These are phyloP conservation scores for Hydrotaea diabolus DNA, from an alignment of 2,888 invertebrate species.

Conservation along the genomic window DNA sequence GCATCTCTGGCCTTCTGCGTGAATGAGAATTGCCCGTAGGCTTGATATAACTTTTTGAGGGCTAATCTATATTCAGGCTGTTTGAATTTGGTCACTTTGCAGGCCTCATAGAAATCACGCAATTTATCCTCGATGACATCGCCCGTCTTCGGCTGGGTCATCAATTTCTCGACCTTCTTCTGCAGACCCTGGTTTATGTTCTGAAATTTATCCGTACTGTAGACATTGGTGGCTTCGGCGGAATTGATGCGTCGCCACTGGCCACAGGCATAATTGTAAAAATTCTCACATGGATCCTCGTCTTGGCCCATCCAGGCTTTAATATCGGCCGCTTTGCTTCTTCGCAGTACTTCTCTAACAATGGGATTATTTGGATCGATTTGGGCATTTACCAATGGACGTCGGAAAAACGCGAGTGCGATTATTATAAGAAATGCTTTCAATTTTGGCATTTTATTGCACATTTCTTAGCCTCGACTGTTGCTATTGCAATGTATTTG, in stretches of 20 bases:
- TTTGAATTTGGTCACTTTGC: constrained; percentile 64
- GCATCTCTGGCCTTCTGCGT: constrained; percentile 53
- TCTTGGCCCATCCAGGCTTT: constrained; percentile 86
- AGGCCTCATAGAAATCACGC: constrained; percentile 75
- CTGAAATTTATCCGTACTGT: constrained; percentile 71
- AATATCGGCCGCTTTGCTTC: constrained; percentile 87
- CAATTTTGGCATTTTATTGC: constrained; percentile 72
- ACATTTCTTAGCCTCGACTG: constrained; percentile 71
- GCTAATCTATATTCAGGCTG: constrained; percentile 70
- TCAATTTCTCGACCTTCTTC: constrained; percentile 67
- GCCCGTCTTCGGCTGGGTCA: constrained; percentile 56
- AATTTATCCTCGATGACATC: constrained; percentile 70
- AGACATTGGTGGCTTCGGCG: background rate
- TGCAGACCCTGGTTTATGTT: constrained; percentile 72
- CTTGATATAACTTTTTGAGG: constrained; percentile 69
- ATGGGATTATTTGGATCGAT: background rate
- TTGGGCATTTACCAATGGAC: background rate
- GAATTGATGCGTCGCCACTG: constrained; percentile 84
- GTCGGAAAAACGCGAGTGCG: too few species aligned
- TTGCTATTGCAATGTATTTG: constrained; percentile 48
- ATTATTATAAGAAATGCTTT: too few species aligned
- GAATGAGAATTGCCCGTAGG: constrained; percentile 73
- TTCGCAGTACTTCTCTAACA: constrained; percentile 82
- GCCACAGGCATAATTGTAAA: constrained; percentile 92
- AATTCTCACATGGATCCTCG: constrained; percentile 89